Percentiles rank a stretch among this genome's conserved stretches.
phyloP scores from a whole-genome alignment of 1,140 invertebrate species.

The Harlomillsia oculata region DNA sequence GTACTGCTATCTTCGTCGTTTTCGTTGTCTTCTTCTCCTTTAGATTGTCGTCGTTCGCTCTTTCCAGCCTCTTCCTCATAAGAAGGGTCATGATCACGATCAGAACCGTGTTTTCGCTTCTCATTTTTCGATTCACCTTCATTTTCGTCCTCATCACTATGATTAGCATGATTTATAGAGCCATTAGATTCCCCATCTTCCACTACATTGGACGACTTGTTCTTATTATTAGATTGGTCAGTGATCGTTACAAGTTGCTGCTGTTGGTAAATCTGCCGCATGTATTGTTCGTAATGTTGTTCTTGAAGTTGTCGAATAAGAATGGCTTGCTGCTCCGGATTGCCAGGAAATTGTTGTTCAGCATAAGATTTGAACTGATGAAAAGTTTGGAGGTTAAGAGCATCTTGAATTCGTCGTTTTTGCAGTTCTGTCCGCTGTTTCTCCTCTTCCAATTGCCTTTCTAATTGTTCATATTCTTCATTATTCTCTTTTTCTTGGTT shows the following conservation, averaged over 20 bases:
- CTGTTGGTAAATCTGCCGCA: conserved; percentile 69
- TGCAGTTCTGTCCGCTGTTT: conserved; percentile 51
- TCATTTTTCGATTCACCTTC: neutral
- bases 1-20: no score
- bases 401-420: conserved; percentile 71
- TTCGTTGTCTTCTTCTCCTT: conserved; percentile 31
- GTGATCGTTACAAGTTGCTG: conserved; percentile 44
- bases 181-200: neutral
- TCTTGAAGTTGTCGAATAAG: conserved; percentile 88
- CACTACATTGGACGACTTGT: neutral
- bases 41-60: conserved; percentile 21
- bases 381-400: conserved; percentile 91
- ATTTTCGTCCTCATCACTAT: conserved; percentile 1
- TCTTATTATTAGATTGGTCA: conserved; percentile 20
- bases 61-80: neutral
- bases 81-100: neutral
- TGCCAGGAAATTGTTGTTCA: conserved; percentile 88
- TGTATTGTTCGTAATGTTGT: conserved; percentile 96
- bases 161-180: neutral
- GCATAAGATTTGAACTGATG: conserved; percentile 88
- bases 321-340: conserved; percentile 81
- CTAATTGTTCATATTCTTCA: conserved; percentile 38
- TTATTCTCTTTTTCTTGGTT: conserved; percentile 44
- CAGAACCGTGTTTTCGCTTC: neutral
- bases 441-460: conserved; percentile 44